A percentile compares a stretch with the other conserved stretches of the same genome.
Evolutionary conservation across 1,140 invertebrate genomes (phyloP).

Genomic region (Ruditapes philippinarum): DNA sequence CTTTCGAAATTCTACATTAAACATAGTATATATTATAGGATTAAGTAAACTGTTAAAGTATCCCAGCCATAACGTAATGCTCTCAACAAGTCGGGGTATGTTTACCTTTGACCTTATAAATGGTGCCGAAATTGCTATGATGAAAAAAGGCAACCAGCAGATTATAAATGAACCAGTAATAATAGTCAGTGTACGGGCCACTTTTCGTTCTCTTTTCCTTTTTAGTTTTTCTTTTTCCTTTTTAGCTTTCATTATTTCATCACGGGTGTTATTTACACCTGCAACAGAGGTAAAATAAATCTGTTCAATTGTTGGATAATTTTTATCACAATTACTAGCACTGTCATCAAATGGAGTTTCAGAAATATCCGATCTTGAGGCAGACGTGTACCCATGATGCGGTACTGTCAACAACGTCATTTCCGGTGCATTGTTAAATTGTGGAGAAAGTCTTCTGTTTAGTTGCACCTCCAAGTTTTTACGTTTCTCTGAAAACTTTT

Average conservation of each 20-base stretch:
- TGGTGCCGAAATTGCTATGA: constrained; percentile 83
- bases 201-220: constrained; percentile 87
- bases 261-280: constrained; percentile 63
- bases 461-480: constrained; percentile 33
- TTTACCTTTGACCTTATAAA: constrained; percentile 77
- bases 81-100: constrained; percentile 84
- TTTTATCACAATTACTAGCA: constrained; percentile 63
- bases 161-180: constrained; percentile 86
- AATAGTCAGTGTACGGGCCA: constrained; percentile 87
- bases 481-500: constrained; percentile 71
- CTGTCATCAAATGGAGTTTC: constrained; percentile 66
- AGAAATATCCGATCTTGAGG: neutral
- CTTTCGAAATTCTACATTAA: constrained; percentile 86
- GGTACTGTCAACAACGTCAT: constrained; percentile 80
- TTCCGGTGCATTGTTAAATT: constrained; percentile 74
- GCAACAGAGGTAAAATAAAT: constrained; percentile 45
- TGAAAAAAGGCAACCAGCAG: constrained; percentile 87
- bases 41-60: constrained; percentile 86
- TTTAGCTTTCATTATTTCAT: constrained; percentile 43
- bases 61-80: constrained; percentile 86
- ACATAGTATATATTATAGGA: constrained; percentile 87
- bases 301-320: constrained; percentile 49
- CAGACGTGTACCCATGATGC: constrained; percentile 64
- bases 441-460: constrained; percentile 67
- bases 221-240: constrained; percentile 85